A percentile compares a stretch with the other conserved stretches of the same genome.
phyloP scores from a whole-genome alignment of 2,888 invertebrate species.

The Melinopterus prodromus region DNA sequence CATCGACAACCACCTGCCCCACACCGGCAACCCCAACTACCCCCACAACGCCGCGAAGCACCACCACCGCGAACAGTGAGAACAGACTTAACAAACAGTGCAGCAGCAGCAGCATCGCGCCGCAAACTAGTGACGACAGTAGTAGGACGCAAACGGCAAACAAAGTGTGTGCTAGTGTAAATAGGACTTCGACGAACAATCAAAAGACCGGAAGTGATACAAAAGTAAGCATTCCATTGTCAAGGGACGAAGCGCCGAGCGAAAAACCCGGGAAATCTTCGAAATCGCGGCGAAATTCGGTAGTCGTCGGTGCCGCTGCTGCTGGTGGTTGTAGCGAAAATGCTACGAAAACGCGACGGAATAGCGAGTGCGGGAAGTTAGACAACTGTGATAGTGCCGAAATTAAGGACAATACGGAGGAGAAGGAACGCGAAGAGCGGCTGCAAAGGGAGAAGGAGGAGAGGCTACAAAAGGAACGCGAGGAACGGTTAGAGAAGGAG shows the following conservation, averaged over 20 bases:
- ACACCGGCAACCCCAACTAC: constrained; percentile 40
- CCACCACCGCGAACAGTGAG: constrained; percentile 50
- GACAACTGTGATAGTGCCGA: constrained; percentile 52
- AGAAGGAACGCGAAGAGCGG: constrained; percentile 54
- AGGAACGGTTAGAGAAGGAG: constrained; percentile 52
- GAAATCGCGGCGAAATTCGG: constrained; percentile 24
- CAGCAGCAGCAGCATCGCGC: constrained; percentile 43
- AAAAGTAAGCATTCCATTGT: constrained; percentile 40
- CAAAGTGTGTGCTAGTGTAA: not conserved
- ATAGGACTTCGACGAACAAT: constrained; percentile 31
- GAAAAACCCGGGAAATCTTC: constrained; percentile 15
- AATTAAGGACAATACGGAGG: constrained; percentile 47
- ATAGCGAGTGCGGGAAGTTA: constrained; percentile 50
- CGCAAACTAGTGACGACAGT: constrained; percentile 38
- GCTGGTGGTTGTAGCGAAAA: constrained; percentile 46
- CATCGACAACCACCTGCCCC: constrained; percentile 35
- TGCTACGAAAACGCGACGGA: constrained; percentile 52
- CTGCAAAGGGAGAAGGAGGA: constrained; percentile 59
- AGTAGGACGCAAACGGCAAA: constrained; percentile 42
- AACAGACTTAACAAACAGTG: constrained; percentile 55
- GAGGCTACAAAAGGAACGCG: constrained; percentile 54
- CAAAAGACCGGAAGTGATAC: constrained; percentile 41
- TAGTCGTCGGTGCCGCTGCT: constrained; percentile 23
- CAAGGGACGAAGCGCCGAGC: constrained; percentile 19
- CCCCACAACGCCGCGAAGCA: constrained; percentile 47